Evolutionary conservation across 92 coral and sea anemone genomes (phyloP), one percentile per base, ranked within the genome.

Genomic region (Zoanthus sociatus): DNA sequence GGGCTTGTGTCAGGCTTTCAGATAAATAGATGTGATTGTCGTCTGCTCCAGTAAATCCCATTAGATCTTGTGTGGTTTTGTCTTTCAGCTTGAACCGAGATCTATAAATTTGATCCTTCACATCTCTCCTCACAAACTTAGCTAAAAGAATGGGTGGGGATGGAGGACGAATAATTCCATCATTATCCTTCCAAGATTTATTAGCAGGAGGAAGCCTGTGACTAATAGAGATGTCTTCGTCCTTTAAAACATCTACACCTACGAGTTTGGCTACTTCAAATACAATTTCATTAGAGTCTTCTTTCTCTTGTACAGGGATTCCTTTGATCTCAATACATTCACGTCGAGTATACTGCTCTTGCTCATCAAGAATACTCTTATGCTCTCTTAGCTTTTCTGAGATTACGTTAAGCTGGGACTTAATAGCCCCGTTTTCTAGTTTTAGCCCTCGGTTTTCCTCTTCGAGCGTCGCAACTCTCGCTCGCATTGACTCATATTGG

Each of bases 171-270:
- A 44, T 6, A 42, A 78, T 17, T 20, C 83, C 83, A 56, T 55
- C 71, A 31, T 15, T 78, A 70, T 84, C 67, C 48, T 84, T 77
- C 47, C 61, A 71, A 11, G 88, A 31, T 54, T 78, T 87, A 37
- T 42, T 67, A 14, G 31, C n/a, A 31, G 72, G 58, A 45, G 69
- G 83, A 26, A 85, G 82, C 10, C 88, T 61, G 20, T 85, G 88
- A 74, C 88, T 85, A 44, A 85, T 66, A 32, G 88, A 85, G 82
- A 85, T 85, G 73, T 85, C 88, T 37, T 73, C 82, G 21, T 85
- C 88, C 2, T 47, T 14, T 26, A 26, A 26, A n/a, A 85, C 13
- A 18, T 75, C 73, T 47, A 55, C 73, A 11, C 78, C 88, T 47
- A 46, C 64, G 17, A 83, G 77, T 50, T 83, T 63, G 20, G 82